Evolutionary conservation across 2,888 invertebrate species (phyloP).

Genomic region (Trissoscelio sp.): DNA sequence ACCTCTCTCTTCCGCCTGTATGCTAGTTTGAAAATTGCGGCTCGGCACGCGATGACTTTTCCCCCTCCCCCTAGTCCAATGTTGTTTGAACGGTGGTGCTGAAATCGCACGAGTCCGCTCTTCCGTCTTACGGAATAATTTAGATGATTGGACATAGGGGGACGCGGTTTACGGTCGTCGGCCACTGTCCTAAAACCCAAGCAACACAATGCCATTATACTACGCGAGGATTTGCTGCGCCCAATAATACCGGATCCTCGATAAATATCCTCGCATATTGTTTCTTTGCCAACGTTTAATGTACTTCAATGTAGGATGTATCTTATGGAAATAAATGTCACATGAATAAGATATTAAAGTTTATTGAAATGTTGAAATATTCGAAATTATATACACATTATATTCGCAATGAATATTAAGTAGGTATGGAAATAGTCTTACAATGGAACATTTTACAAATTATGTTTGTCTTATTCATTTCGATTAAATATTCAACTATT

Average conservation of each 20-base stretch:
- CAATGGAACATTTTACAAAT: too few species aligned
- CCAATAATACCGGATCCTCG: slow-evolving; percentile 55
- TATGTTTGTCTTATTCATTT: too few species aligned
- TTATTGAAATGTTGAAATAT: too few species aligned
- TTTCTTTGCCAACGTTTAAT: slow-evolving; percentile 48
- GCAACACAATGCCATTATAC: slow-evolving; percentile 64
- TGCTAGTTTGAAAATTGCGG: too few species aligned
- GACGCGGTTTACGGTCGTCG: slow-evolving; percentile 73
- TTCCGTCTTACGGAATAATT: slow-evolving; percentile 82
- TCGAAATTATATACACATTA: too few species aligned
- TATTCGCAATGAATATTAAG: too few species aligned
- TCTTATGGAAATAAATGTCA: slow-evolving; percentile 22
- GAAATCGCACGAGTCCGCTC: slow-evolving; percentile 45
- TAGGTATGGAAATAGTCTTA: too few species aligned
- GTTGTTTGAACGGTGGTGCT: slow-evolving; percentile 29
- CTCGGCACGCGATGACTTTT: too few species aligned
- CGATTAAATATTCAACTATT: too few species aligned
- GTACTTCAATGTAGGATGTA: slow-evolving; percentile 38
- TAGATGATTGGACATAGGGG: slow-evolving; percentile 80
- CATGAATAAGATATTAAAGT: too few species aligned
- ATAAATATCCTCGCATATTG: slow-evolving; percentile 60
- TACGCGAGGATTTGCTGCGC: slow-evolving; percentile 48
- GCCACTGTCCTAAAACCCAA: slow-evolving; percentile 70
- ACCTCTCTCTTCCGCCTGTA: too few species aligned
- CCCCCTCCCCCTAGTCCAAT: too few species aligned